Evolutionary conservation across 2,113 vertebrate species (phyloP).

Genomic region (Microcebus griseorufus): DNA sequence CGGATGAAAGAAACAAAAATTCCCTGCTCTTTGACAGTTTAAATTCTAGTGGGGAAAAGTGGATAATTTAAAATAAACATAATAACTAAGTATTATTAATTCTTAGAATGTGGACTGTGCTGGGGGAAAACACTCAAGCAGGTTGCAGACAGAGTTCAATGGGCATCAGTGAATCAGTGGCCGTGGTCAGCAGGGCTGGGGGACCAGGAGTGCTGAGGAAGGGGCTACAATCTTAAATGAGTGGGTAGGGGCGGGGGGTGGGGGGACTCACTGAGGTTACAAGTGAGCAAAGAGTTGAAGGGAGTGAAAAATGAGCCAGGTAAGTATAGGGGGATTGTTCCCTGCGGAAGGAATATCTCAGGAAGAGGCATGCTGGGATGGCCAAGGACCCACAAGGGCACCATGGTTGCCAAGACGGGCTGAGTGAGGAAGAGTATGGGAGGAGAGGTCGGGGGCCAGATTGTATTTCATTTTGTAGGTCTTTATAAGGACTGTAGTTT

Average conservation of each 20-base stretch:
- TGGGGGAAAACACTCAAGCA: background rate
- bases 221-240: background rate
- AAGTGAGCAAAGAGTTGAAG: background rate
- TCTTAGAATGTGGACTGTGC: background rate
- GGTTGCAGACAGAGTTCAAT: background rate
- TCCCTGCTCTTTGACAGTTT: background rate
- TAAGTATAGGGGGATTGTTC: no score
- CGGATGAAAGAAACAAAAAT: background rate
- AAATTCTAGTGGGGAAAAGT: background rate
- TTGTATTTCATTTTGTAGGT: background rate
- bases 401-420: background rate
- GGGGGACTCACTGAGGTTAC: background rate
- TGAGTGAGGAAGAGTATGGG: background rate
- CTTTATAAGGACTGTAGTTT: background rate
- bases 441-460: background rate
- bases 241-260: background rate
- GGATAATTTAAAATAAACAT: background rate
- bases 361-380: background rate
- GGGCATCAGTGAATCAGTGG: background rate
- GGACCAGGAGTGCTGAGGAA: background rate
- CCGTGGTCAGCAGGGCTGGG: background rate
- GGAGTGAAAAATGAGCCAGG: background rate
- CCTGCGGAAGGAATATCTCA: background rate
- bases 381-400: background rate
- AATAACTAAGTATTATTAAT: background rate